Evolutionary conservation across 64 coral and sea anemone genomes (phyloP), one percentile per base, ranked within the genome.

Genomic region (Platygyra sinensis): DNA sequence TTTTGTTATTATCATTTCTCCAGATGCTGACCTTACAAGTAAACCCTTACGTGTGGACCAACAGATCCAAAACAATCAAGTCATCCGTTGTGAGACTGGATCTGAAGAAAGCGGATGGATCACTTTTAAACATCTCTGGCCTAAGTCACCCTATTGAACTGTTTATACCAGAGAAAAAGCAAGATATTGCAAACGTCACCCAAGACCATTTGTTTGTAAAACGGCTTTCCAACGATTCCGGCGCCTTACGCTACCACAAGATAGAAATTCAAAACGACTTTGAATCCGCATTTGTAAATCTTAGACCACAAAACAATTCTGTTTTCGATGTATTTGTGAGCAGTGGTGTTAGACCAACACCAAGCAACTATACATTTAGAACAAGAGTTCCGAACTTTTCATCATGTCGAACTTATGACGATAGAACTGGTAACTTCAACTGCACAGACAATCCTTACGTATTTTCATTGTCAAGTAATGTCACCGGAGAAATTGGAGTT

Each of bases 11-110:
- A 25, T 54, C 17, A 17, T 52, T 78, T 30, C 31, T 67, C 15
- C 50, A 90, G 89, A 82, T 90, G 30, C 65, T 83, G 27, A 73
- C 54, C 49, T 83, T 90, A 16, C 49, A 78, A 14, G 18, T 82
- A 15, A 90, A 90, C 42, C 89, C 89, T 15, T 90, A 73, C n/a
- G 71, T 39, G 9, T 90, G 89, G 89, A 62, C 81, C 28, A 67
- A 73, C 3, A 59, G 72, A 4, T 30, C 77, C 9, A 24, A 65
- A 6, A 19, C 10, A 17, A 75, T 90, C 64, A 81, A 72, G 27
- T 90, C 89, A 5, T 69, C 77, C 25, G 89, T 80, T 16, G 30
- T 90, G 8, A 67, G 71, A 19, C 31, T 90, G 2, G 72, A 83
- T 17, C 30, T 90, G 3, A 82, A 90, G 27, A 73, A 30, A 2